Evolutionary conservation across 2,797 vertebrate species (phyloP), one percentile per base, ranked within the genome.

Genomic region (Atherinosoma microstoma): DNA sequence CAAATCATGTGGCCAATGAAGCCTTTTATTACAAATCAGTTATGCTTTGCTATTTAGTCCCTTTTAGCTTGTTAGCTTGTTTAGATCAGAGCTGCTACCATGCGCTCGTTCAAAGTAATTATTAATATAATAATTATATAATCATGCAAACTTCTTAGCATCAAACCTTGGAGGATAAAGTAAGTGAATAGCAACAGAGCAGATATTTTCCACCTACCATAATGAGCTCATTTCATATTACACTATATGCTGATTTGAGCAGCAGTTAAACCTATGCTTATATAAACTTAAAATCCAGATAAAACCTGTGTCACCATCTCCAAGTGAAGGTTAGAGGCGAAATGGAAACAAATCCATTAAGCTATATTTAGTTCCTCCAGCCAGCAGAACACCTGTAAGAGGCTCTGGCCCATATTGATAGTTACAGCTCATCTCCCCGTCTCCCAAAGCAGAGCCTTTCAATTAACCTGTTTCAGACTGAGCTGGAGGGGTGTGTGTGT

Each of bases 401-500:
- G 61, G 76, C 16, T 83, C 72, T 82, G 60, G 84, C 58, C 67
- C 18, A 32, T 75, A 79, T 78, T 77, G 76, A 88, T 77, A 76
- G 75, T 75, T 84, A 66, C 69, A 77, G 76, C 79, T 87, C 86
- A 78, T 82, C 80, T 87, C 83, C 73, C 76, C 1, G 22, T 67
- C 62, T 81, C 87, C 77, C 78, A 56, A 66, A 63, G 78, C 70
- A 73, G 75, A 65, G 83, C 78, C 58, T 67, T 91, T 89, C 90
- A 87, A 89, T 93, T 92, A 93, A 90, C 88, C 87, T 73, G 79
- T 63, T n/a, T 77, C 75, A 69, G 65, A 69, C 62, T 54, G 74
- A 74, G 54, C 9, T 0, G 64, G 64, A 75, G 1, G 5, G 12
- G 13, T 12, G 24, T 27, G 2, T 27, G 2, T 2, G 24, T 27